Evolutionary conservation across 2,113 vertebrate species (phyloP), one percentile per base, ranked within the genome.

Genomic region (Thalassoma bifasciatum): DNA sequence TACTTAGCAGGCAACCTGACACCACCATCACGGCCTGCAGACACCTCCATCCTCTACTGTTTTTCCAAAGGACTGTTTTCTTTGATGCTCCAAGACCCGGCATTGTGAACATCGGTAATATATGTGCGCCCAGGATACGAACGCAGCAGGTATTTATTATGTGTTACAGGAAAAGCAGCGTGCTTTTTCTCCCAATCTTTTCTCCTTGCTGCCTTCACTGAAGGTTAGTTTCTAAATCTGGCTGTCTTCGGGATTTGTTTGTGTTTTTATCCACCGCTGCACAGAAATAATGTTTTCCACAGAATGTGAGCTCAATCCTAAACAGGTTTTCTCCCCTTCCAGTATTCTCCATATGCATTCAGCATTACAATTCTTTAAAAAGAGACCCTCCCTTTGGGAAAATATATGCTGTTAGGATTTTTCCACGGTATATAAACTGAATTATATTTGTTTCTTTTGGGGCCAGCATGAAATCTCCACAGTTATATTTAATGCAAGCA

Each of bases 81-180:
- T 89, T 89, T 91, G 87, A 90, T 91, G 80, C 84, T 59, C 47
- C 11, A 66, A 79, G 79, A 75, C 83, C 82, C 80, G 81, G 84
- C 78, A 90, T 84, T 81, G 87, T 85, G 72, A 84, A 68, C 66
- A 67, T 50, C 14, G 38, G 30, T 30, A 17, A 53, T 58, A 75
- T 40, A 69, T 23, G 60, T 79, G 80, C 68, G 77, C 73, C 59
- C 42, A 8, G 82, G 66, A 89, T 88, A 78, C 82, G 88, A 82
- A 89, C 83, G 60, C 53, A 36, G 49, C 8, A 38, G 53, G 59
- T 82, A 79, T 84, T 79, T 69, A 71, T 88, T 79, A 85, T 87
- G 75, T 79, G 69, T 82, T 30, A 77, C 26, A 73, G 70, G 54
- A 71, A 64, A 56, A 54, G 51, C 54, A 23, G 6, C 14, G 66